Evolutionary conservation across 2,113 vertebrate species (phyloP).

Genomic region (Bubo blakistoni): DNA sequence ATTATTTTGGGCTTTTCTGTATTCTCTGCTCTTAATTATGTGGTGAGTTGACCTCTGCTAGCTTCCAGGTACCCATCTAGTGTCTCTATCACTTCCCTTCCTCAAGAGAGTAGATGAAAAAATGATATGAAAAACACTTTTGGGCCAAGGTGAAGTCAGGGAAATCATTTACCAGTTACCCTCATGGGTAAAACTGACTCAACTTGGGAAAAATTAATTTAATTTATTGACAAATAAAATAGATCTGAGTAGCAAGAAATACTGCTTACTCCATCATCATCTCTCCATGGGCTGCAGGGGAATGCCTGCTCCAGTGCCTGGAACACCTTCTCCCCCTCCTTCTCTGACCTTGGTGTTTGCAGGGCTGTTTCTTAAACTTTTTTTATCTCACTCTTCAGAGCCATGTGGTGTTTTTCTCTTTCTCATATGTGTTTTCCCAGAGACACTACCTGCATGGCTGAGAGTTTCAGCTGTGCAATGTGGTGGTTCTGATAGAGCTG

Average conservation of each 20-base stretch:
- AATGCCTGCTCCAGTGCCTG: neutral
- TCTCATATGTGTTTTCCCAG: neutral
- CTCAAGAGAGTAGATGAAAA: neutral
- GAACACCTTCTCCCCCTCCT: neutral
- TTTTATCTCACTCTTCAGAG: neutral
- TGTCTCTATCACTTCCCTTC: neutral
- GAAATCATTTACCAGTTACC: neutral
- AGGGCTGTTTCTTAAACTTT: neutral
- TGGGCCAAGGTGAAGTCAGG: neutral
- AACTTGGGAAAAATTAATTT: neutral
- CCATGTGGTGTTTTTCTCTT: neutral
- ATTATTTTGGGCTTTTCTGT: neutral
- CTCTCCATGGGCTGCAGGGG: neutral
- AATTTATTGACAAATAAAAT: neutral
- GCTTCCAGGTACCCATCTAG: neutral
- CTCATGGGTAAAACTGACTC: neutral
- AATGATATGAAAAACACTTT: neutral
- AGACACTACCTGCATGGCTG: neutral
- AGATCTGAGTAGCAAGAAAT: neutral
- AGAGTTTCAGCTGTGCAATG: no score
- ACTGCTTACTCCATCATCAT: neutral
- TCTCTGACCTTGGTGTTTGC: neutral
- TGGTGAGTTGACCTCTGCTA: neutral
- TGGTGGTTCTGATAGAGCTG: neutral
- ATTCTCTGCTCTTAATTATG: neutral